A percentile compares a stretch with the other conserved stretches of the same genome.
These are phyloP conservation scores for Porites lobata DNA, from an alignment of 92 coral and sea anemone genomes.

Conservation along the genomic window DNA sequence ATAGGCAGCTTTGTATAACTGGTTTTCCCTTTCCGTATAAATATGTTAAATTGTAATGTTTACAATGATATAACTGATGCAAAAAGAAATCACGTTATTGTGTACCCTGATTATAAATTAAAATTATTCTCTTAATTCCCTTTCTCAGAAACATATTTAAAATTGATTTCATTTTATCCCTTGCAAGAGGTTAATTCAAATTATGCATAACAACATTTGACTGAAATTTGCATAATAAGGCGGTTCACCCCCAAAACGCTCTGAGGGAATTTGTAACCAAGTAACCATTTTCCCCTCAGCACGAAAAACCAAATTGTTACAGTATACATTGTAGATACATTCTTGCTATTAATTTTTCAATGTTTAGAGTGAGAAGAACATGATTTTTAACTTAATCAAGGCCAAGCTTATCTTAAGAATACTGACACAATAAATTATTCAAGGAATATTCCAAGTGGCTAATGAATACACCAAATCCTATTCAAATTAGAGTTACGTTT, in stretches of 20 bases:
- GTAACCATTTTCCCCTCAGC: neutral
- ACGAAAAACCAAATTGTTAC: neutral
- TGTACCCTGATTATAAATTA: neutral
- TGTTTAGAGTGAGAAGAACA: neutral
- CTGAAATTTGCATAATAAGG: slow-evolving; percentile 8
- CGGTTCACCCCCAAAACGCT: no score
- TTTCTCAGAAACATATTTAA: neutral
- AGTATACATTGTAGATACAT: neutral
- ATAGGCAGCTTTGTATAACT: no score
- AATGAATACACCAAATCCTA: slow-evolving; percentile 15
- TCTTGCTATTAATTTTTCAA: neutral
- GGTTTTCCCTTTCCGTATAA: neutral
- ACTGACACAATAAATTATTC: slow-evolving; percentile 33
- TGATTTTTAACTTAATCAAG: slow-evolving; percentile 5
- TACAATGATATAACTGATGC: neutral
- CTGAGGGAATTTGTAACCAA: no score
- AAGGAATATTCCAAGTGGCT: slow-evolving; percentile 30
- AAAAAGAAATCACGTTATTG: neutral
- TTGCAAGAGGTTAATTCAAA: neutral
- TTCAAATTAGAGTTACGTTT: slow-evolving; percentile 30
- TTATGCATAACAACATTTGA: neutral
- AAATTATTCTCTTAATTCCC: neutral
- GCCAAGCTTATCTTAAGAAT: neutral
- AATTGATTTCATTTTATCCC: neutral
- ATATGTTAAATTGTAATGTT: neutral